These are phyloP conservation scores for Sparus aurata DNA, from an alignment of 2,797 vertebrate species.

Conservation along the genomic window DNA sequence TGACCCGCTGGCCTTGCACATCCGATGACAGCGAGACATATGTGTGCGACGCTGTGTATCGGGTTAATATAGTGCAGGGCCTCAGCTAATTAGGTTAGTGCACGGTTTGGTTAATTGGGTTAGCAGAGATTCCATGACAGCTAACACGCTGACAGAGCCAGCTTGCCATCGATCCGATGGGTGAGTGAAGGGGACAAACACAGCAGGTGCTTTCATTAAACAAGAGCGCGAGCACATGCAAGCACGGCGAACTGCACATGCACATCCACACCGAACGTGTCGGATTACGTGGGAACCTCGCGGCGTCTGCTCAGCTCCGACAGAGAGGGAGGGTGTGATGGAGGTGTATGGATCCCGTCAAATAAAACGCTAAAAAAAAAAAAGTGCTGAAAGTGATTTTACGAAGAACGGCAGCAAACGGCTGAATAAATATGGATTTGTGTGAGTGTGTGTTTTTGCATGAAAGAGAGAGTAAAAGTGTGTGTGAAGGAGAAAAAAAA, in stretches of 20 bases:
- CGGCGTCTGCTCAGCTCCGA: constrained; percentile 11
- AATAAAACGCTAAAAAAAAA: constrained; percentile 12
- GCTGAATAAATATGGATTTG: constrained; percentile 54
- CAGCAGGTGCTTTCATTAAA: constrained; percentile 70
- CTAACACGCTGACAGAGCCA: constrained; percentile 52
- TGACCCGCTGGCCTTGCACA: constrained; percentile 50
- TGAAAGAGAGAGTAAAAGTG: constrained; percentile 41
- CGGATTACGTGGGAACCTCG: constrained; percentile 19
- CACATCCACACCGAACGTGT: constrained; percentile 10
- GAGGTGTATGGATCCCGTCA: constrained; percentile 12
- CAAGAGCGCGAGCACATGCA: constrained; percentile 53
- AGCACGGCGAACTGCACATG: constrained; percentile 16
- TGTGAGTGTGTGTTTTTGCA: constrained; percentile 25
- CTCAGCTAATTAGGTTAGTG: constrained; percentile 66
- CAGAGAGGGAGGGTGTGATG: background rate
- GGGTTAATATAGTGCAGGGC: constrained; percentile 58
- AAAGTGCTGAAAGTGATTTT: constrained; percentile 10
- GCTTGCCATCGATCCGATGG: constrained; percentile 67
- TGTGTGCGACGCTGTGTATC: constrained; percentile 24
- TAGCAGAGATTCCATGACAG: constrained; percentile 71
- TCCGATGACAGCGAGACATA: constrained; percentile 36
- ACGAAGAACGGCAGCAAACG: constrained; percentile 27
- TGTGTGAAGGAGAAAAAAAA: constrained; percentile 30
- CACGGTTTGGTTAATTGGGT: constrained; percentile 68
- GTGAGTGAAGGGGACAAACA: constrained; percentile 65